Percentiles rank a stretch among this genome's conserved stretches.
These are phyloP conservation scores for Myotis davidii DNA, from an alignment of 2,113 vertebrate genomes.

Conservation along the genomic window DNA sequence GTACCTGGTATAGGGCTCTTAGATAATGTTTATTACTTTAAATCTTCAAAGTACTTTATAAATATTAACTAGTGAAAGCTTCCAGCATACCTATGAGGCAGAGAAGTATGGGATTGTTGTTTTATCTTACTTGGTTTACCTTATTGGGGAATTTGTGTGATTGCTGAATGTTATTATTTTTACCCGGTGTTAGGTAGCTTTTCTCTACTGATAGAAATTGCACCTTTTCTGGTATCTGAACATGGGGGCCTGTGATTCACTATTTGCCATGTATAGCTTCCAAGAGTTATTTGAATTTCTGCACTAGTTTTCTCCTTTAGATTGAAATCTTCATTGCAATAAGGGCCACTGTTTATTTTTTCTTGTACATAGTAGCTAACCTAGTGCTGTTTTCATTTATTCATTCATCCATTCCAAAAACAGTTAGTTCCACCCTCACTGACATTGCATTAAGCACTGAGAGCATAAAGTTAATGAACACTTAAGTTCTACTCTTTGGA, in stretches of 20 bases:
- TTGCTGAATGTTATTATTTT: background rate
- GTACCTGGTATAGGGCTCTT: slow-evolving; percentile 55
- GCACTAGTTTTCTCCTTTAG: background rate
- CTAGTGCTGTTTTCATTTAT: background rate
- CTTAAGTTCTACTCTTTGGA: background rate
- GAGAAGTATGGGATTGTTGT: background rate
- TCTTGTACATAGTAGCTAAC: background rate
- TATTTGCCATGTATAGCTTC: background rate
- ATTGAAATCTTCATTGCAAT: background rate
- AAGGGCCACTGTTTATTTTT: background rate
- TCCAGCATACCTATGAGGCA: slow-evolving; percentile 7
- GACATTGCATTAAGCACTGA: background rate
- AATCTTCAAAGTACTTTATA: slow-evolving; percentile 67
- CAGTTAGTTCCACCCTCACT: background rate
- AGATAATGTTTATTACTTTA: slow-evolving; percentile 69
- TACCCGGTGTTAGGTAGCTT: background rate
- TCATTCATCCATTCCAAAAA: background rate
- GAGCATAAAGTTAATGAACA: background rate
- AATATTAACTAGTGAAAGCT: slow-evolving; percentile 68
- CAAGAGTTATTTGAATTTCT: background rate
- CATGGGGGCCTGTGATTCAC: background rate
- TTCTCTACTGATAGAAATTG: background rate
- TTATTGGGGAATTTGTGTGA: slow-evolving; percentile 34
- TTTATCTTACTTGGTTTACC: slow-evolving; percentile 36
- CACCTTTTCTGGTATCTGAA: background rate